These are phyloP conservation scores for Metridium senile DNA, from an alignment of 92 coral and sea anemone species.

Conservation along the genomic window DNA sequence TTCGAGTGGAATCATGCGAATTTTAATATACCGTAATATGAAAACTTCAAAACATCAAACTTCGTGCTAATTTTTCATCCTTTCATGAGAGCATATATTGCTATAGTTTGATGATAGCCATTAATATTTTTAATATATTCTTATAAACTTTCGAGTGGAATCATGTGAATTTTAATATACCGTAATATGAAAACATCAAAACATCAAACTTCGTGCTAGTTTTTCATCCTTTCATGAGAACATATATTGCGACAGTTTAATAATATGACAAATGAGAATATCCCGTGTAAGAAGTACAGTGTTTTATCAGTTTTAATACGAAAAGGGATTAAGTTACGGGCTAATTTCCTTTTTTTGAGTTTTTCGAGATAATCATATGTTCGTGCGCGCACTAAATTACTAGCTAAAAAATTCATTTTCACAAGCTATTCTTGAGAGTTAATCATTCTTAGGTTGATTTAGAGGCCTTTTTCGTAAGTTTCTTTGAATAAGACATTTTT, in stretches of 20 bases:
- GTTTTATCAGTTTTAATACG: not conserved
- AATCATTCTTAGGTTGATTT: too few relatives aligned
- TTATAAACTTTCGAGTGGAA: not conserved
- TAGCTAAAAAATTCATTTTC: not conserved
- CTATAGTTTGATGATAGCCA: not conserved
- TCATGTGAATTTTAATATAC: too few relatives aligned
- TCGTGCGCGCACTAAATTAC: not conserved
- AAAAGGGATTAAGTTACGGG: not conserved
- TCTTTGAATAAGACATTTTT: too few relatives aligned
- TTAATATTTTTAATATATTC: not conserved
- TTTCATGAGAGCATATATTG: not conserved
- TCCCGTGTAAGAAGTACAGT: not conserved
- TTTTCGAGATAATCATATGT: not conserved
- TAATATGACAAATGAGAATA: not conserved
- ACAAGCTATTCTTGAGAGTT: too few relatives aligned
- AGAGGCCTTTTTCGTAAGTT: too few relatives aligned
- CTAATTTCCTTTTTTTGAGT: not conserved
- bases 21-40: too few relatives aligned
- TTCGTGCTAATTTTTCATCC: too few relatives aligned
- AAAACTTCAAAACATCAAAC: too few relatives aligned
- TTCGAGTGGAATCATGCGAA: not conserved
- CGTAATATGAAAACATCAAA: too few relatives aligned
- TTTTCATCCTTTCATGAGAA: not conserved
- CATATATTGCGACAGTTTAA: not conserved
- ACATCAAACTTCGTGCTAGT: too few relatives aligned